Percentiles rank a stretch among this genome's conserved stretches.
phyloP scores from a whole-genome alignment of 2,888 invertebrate genomes.

The Oligia fasciuncula region DNA sequence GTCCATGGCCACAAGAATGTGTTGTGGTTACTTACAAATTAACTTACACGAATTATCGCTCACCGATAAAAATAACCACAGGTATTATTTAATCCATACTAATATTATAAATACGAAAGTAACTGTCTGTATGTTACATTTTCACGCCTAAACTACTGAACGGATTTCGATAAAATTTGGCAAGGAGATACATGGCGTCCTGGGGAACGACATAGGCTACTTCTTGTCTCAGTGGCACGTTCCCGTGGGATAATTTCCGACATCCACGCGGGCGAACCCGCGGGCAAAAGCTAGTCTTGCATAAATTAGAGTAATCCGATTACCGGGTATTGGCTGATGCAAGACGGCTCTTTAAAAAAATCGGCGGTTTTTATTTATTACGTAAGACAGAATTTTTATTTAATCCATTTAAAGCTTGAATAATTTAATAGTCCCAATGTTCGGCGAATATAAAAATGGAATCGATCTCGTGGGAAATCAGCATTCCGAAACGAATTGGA shows the following conservation, averaged over 20 bases:
- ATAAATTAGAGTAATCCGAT: slow-evolving; percentile 63
- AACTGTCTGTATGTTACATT: too few relatives aligned
- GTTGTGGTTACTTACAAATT: slow-evolving; percentile 38
- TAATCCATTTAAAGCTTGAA: slow-evolving; percentile 57
- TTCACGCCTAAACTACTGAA: too few relatives aligned
- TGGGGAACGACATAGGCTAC: too few relatives aligned
- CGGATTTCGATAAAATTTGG: too few relatives aligned
- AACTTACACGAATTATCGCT: slow-evolving; percentile 50
- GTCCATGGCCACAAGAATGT: slow-evolving; percentile 26
- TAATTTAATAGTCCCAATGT: slow-evolving; percentile 51
- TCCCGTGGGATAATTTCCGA: too few relatives aligned
- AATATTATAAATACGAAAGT: too few relatives aligned
- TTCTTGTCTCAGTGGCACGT: too few relatives aligned
- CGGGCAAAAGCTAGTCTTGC: slow-evolving; percentile 21
- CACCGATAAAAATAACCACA: slow-evolving; percentile 48
- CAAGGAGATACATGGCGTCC: too few relatives aligned
- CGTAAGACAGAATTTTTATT: slow-evolving; percentile 41
- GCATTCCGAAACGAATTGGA: slow-evolving; percentile 44
- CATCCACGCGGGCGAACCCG: too few relatives aligned
- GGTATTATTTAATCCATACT: slow-evolving; percentile 48
- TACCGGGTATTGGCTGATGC: slow-evolving; percentile 36
- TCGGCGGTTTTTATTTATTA: slow-evolving; percentile 36
- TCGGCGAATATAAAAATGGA: slow-evolving; percentile 49
- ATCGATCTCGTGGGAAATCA: slow-evolving; percentile 61
- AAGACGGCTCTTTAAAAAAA: slow-evolving; percentile 41